Evolutionary conservation across 2,113 vertebrate genomes (phyloP).

Genomic region (Lasiurus borealis): DNA sequence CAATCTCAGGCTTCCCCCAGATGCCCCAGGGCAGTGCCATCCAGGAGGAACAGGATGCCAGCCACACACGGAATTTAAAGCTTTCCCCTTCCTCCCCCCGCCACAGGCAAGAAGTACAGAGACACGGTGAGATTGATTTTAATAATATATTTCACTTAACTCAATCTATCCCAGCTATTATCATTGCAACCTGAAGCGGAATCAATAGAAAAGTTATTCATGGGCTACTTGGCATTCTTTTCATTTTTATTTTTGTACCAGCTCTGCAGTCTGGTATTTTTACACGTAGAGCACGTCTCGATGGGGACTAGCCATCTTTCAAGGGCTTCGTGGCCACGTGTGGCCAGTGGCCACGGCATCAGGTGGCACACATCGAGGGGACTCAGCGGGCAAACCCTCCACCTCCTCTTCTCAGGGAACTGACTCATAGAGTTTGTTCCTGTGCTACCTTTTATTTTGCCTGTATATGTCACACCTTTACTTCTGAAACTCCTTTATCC

Average conservation of each 20-base stretch:
- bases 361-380: neutral
- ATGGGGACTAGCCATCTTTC: neutral
- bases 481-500: neutral
- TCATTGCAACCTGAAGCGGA: neutral
- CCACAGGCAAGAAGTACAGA: neutral
- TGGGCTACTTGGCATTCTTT: neutral
- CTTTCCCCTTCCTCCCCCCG: neutral
- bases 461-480: rapidly evolving
- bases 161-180: neutral
- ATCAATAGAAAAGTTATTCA: neutral
- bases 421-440: neutral
- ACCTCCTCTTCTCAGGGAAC: neutral
- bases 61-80: neutral
- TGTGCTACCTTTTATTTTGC: rapidly evolving
- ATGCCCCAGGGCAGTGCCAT: rapidly evolving
- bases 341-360: rapidly evolving
- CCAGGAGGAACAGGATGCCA: neutral
- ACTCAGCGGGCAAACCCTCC: neutral
- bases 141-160: neutral
- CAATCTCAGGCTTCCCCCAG: neutral
- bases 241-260: neutral
- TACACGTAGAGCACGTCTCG: neutral
- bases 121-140: neutral
- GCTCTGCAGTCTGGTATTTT: neutral
- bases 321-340: too few species aligned